Conservation (phyloP, 2,888 invertebrate genomes). For the Venustoraphidia nigricollis region DNA sequence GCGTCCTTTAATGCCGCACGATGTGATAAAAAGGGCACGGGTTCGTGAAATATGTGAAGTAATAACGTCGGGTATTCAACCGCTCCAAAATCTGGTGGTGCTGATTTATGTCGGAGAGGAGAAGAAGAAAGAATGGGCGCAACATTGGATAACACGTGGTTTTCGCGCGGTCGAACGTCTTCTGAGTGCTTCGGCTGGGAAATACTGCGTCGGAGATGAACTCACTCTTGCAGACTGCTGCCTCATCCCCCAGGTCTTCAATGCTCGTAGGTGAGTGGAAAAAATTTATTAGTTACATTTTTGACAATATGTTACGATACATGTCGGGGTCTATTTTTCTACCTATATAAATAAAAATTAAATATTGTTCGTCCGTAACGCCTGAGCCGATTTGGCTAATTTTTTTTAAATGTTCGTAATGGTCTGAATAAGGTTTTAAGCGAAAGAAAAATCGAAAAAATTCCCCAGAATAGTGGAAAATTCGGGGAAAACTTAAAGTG, state of each 20-base stretch:
- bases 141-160: conserved; percentile 82
- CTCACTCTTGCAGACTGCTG: conserved; percentile 91
- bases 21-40: conserved; percentile 76
- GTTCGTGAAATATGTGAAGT: conserved; percentile 84
- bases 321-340: too few species aligned
- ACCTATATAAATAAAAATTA: too few species aligned
- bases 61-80: conserved; percentile 90
- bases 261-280: conserved; percentile 60
- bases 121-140: conserved; percentile 84
- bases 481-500: too few species aligned
- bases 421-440: too few species aligned
- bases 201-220: conserved; percentile 87
- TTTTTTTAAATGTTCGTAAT: too few species aligned
- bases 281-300: neutral
- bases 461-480: too few species aligned
- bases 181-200: conserved; percentile 68
- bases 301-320: too few species aligned
- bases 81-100: conserved; percentile 83
- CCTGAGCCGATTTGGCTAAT: too few species aligned
- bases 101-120: conserved; percentile 77
- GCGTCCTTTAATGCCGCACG: conserved; percentile 73
- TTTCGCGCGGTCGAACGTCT: conserved; percentile 82
- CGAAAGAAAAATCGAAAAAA: too few species aligned
- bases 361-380: too few species aligned
- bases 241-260: conserved; percentile 88